phyloP scores from a whole-genome alignment of 2,113 vertebrate species.

The Hyperopisus bebe region DNA sequence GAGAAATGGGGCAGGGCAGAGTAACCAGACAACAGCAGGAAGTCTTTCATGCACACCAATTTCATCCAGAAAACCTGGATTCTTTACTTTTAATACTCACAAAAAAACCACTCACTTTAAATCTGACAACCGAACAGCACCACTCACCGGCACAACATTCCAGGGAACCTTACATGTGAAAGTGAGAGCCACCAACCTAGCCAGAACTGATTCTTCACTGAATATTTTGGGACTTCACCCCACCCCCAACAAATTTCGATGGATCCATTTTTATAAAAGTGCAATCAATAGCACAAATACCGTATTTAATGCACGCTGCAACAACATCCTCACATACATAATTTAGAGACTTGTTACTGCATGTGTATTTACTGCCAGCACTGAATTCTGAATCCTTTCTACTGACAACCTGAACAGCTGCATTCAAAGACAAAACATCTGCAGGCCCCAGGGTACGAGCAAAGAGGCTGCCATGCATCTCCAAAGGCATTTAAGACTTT shows the following conservation, averaged over 20 bases:
- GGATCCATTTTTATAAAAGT: not conserved
- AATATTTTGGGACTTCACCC: not conserved
- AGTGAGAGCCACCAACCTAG: not conserved
- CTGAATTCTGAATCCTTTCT: not conserved
- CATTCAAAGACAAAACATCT: not conserved
- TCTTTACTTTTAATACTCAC: not conserved
- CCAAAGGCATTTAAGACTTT: not conserved
- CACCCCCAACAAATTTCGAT: not conserved
- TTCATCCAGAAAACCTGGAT: not conserved
- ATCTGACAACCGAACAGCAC: not conserved
- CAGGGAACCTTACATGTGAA: not conserved
- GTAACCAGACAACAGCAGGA: not conserved
- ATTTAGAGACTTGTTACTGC: not conserved
- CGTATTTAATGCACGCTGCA: not conserved
- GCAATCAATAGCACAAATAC: not conserved
- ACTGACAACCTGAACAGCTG: constrained; percentile 2
- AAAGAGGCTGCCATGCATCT: not conserved
- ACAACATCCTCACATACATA: not conserved
- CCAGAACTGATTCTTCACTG: not conserved
- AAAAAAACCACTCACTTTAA: not conserved
- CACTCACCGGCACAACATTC: not conserved
- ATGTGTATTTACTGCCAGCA: not conserved
- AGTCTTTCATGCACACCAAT: not conserved
- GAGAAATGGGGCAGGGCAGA: not conserved
- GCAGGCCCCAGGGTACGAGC: not conserved